These are phyloP conservation scores for Rhizomys pruinosus DNA, from an alignment of 2,113 vertebrate species.

Conservation along the genomic window DNA sequence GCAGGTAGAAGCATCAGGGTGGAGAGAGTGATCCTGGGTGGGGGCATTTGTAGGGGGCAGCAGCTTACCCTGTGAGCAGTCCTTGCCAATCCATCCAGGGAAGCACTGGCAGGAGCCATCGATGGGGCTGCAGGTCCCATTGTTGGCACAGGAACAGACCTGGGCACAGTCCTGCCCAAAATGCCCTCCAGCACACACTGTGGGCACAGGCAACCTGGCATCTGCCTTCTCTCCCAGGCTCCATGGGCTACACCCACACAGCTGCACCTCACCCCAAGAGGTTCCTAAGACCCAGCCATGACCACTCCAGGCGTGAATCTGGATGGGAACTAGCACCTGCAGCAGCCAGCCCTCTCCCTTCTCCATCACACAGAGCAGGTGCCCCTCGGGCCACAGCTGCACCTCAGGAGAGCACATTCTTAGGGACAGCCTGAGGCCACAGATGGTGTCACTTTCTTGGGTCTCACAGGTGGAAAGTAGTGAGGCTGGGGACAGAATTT, in stretches of 20 bases:
- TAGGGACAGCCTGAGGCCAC: not conserved
- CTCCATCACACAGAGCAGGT: not conserved
- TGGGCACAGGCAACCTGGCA: conserved; percentile 63
- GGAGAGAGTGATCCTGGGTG: not conserved
- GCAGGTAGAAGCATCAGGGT: not conserved
- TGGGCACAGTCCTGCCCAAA: conserved; percentile 93
- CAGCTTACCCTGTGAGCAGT: conserved; percentile 95
- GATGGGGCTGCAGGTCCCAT: conserved; percentile 96
- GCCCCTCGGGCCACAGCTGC: not conserved
- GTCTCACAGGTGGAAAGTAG: conserved; percentile 23
- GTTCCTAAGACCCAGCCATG: not conserved
- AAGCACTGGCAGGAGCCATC: conserved; percentile 98
- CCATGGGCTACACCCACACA: not conserved
- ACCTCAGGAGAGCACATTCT: not conserved
- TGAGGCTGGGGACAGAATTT: not conserved
- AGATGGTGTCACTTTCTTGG: not conserved
- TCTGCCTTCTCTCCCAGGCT: not conserved
- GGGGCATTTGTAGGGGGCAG: not conserved
- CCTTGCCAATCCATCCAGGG: conserved; percentile 95
- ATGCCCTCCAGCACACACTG: conserved; percentile 94
- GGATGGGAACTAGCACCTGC: not conserved
- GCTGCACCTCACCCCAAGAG: not conserved
- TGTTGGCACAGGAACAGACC: conserved; percentile 95
- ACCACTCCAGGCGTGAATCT: not conserved
- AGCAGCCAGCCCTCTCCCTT: not conserved